Evolutionary conservation across 2,888 invertebrate genomes (phyloP), one percentile per base, ranked within the genome.

Genomic region (Hoplodrina blanda): DNA sequence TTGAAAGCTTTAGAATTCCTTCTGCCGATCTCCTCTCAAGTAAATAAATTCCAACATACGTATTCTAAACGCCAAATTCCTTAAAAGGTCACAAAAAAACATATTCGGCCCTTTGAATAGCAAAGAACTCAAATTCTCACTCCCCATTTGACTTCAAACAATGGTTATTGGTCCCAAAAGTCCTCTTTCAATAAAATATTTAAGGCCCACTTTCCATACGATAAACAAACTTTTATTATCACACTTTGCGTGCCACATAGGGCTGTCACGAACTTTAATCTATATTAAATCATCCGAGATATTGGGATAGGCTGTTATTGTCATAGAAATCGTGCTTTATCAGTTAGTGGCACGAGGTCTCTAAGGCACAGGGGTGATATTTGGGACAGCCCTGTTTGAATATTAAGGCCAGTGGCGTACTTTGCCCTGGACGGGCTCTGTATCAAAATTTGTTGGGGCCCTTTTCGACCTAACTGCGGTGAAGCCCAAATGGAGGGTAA

Each of bases 181-280:
- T 25, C 59, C 66, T 70, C 52, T 82, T 79, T 61, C 63, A 69
- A 82, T 87, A 78, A 82, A 87, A 88, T 87, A 88, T 88, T 85
- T 67, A 85, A 73, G 53, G 44, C 10, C 69, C 70, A 76, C 78
- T 82, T 83, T 78, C 67, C 62, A 20, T 68, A 64, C 76, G 76
- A 74, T 81, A 73, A 81, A 85, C 80, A 82, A 74, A 82, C 69
- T 71, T 79, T 73, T 73, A 66, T 62, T 69, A 44, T 52, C 57
- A 50, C 50, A 65, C 53, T 66, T 65, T 52, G n/a, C 13, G 19
- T 46, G 33, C 20, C 46, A 17, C 49, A 8, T 52, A 68, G 61
- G 59, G 63, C 15, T 70, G 57, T 54, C 79, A 44, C 57, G 17
- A 69, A 67, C 11, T 62, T 67, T 54, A 17, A 54, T 52, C 55